These are phyloP conservation scores for Sclerodermus sp. DNA, from an alignment of 2,888 invertebrate species.

Conservation along the genomic window DNA sequence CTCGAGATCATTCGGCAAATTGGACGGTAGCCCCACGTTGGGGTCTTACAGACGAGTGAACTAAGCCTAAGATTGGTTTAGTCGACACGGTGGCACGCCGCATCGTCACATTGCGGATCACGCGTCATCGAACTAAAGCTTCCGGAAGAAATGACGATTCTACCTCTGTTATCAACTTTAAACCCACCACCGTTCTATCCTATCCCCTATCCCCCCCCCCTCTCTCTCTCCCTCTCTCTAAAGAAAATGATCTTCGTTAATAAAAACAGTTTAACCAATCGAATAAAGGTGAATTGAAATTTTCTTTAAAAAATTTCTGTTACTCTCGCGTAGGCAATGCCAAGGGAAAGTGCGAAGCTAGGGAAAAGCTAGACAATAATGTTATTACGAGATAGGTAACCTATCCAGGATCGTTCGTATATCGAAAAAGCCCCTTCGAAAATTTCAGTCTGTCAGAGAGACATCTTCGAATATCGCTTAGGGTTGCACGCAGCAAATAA, in stretches of 20 bases:
- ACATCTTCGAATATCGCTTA: slow-evolving; percentile 15
- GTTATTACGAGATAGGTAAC: neutral
- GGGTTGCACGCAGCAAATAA: slow-evolving; percentile 22
- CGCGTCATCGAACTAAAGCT: slow-evolving; percentile 53
- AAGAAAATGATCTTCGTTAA: neutral
- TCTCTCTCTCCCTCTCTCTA: slow-evolving; percentile 11
- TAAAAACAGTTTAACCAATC: slow-evolving; percentile 8
- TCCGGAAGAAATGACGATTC: slow-evolving; percentile 27
- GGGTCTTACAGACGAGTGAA: slow-evolving; percentile 47
- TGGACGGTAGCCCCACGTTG: slow-evolving; percentile 31
- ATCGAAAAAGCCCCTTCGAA: neutral
- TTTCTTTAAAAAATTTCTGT: slow-evolving; percentile 5
- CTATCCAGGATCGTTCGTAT: neutral
- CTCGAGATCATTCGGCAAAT: slow-evolving; percentile 52
- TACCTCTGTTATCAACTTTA: slow-evolving; percentile 5
- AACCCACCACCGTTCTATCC: slow-evolving; percentile 3
- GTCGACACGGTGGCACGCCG: slow-evolving; percentile 54
- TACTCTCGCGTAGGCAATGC: too few relatives aligned
- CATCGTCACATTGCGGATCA: slow-evolving; percentile 45
- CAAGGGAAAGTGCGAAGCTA: slow-evolving; percentile 5
- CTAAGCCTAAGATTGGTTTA: slow-evolving; percentile 58
- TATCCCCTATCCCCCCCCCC: too few relatives aligned
- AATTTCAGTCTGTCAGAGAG: slow-evolving; percentile 3
- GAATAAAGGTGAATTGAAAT: slow-evolving; percentile 21
- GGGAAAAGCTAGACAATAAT: slow-evolving; percentile 3